Evolutionary conservation across 2,888 invertebrate genomes (phyloP).

Genomic region (Tetheella fluctuosa): DNA sequence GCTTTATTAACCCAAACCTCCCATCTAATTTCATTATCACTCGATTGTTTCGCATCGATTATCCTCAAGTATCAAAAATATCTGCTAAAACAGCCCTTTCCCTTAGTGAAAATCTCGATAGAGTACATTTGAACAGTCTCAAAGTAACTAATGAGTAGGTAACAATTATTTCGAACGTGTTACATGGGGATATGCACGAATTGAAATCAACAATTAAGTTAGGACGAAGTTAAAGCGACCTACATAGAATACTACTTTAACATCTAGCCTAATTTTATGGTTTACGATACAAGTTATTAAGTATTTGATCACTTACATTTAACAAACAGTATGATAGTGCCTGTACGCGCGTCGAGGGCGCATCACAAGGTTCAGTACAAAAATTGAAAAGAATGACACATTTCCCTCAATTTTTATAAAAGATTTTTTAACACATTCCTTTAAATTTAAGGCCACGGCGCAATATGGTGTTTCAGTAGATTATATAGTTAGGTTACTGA

Average conservation of each 20-base stretch:
- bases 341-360: conserved; percentile 36
- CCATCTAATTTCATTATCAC: conserved; percentile 49
- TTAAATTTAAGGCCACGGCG: conserved; percentile 83
- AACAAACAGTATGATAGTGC: conserved; percentile 56
- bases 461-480: conserved; percentile 83
- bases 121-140: conserved; percentile 82
- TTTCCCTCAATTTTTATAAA: conserved; percentile 62
- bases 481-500: conserved; percentile 75
- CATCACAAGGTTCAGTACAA: conserved; percentile 45
- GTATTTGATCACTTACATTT: conserved; percentile 64
- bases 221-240: conserved; percentile 76
- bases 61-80: conserved; percentile 84
- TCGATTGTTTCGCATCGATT: conserved; percentile 80
- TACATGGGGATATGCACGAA: conserved; percentile 80
- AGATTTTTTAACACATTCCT: conserved; percentile 75
- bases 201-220: conserved; percentile 73
- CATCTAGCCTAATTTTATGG: conserved; percentile 71
- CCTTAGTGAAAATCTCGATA: conserved; percentile 82
- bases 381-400: conserved; percentile 44
- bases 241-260: conserved; percentile 69
- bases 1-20: conserved; percentile 23
- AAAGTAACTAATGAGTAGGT: conserved; percentile 82
- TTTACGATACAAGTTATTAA: conserved; percentile 58
- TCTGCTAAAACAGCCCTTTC: conserved; percentile 83
- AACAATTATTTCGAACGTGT: conserved; percentile 81